Percentiles rank a stretch among this genome's conserved stretches.
Evolutionary conservation across 1,140 invertebrate genomes (phyloP).

Genomic region (Chironomus tepperi): DNA sequence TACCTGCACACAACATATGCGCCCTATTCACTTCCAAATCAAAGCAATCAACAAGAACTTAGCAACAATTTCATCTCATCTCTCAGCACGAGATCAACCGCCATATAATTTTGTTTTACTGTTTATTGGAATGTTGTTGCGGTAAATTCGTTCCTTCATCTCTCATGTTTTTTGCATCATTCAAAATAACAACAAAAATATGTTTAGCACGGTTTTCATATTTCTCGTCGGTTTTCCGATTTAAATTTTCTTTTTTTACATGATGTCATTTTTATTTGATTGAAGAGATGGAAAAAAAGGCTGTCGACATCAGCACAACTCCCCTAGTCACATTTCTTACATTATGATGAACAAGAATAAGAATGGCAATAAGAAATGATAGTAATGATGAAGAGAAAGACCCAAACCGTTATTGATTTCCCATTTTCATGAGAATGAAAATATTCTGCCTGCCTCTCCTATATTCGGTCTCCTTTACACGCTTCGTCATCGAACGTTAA

Average conservation of each 20-base stretch:
- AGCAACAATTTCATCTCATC: background rate
- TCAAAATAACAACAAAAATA: background rate
- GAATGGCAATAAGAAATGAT: background rate
- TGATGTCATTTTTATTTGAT: background rate
- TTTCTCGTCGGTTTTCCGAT: background rate
- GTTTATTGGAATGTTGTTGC: slow-evolving; percentile 1
- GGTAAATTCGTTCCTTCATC: background rate
- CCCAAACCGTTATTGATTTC: background rate
- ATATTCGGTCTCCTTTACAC: too few species aligned
- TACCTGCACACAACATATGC: too few species aligned
- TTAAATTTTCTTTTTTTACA: background rate
- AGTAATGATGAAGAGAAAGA: background rate
- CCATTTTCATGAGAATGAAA: background rate
- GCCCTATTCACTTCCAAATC: too few species aligned
- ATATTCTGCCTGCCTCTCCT: too few species aligned
- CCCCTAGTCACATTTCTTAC: background rate
- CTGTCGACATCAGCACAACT: background rate
- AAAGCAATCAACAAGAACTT: too few species aligned
- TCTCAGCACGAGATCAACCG: background rate
- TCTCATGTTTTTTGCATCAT: background rate
- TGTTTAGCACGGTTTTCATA: background rate
- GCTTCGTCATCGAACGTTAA: too few species aligned
- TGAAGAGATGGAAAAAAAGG: background rate
- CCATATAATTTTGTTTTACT: background rate
- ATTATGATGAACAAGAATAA: background rate